phyloP scores from a whole-genome alignment of 2,888 invertebrate species.

The Chrysolina haemoptera region DNA sequence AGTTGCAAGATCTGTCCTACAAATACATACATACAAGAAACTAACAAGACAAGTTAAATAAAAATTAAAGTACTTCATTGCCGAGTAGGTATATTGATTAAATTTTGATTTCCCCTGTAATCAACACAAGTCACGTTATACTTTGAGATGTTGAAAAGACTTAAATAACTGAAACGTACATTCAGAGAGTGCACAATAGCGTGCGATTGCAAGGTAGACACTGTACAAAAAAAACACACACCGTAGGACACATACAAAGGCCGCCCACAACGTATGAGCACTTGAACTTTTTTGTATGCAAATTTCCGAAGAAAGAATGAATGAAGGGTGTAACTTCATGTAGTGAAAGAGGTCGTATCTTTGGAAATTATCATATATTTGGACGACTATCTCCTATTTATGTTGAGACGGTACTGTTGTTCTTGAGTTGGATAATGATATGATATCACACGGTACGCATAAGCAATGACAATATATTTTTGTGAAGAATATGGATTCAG shows the following conservation, averaged over 20 bases:
- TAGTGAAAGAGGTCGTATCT: conserved; percentile 40
- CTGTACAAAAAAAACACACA: neutral
- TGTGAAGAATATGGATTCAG: neutral
- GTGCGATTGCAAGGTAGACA: neutral
- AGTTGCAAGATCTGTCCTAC: no score
- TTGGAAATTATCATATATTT: conserved; percentile 34
- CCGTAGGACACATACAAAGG: conserved; percentile 1
- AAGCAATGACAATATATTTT: neutral
- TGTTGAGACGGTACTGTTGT: conserved; percentile 25
- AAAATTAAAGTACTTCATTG: no score
- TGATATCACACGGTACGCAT: neutral
- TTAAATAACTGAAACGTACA: no score
- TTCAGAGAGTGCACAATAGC: no score
- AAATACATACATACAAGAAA: no score
- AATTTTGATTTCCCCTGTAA: no score
- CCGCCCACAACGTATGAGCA: conserved; percentile 12
- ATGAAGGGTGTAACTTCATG: conserved; percentile 49
- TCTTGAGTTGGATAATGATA: conserved; percentile 2
- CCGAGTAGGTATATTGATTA: no score
- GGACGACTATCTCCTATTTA: conserved; percentile 22
- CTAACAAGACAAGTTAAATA: no score
- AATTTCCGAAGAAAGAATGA: conserved; percentile 48
- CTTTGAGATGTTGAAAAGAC: no score
- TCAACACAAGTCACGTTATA: no score
- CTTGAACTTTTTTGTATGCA: conserved; percentile 51